Conservation (phyloP, 2,797 vertebrate genomes). For the Semotilus atromaculatus region DNA sequence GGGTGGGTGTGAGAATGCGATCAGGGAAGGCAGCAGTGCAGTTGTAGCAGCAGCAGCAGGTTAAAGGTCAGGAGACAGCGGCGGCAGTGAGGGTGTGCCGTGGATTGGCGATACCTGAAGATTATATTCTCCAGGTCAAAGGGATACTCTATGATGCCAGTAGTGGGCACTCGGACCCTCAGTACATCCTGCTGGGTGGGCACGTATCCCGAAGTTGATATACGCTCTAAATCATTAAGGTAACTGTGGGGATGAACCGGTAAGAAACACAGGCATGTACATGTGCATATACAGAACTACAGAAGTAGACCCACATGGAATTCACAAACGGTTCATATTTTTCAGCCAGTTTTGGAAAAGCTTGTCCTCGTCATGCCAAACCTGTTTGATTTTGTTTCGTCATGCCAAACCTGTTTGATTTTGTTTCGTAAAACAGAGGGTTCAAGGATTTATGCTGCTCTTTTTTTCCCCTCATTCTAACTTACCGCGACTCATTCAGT, state of each 20-base stretch:
- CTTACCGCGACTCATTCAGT: background rate
- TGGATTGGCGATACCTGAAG: slow-evolving; percentile 78
- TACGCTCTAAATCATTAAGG: slow-evolving; percentile 76
- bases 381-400: background rate
- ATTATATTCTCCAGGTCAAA: slow-evolving; percentile 82
- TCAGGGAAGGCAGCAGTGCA: slow-evolving; percentile 63
- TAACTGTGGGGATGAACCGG: slow-evolving; percentile 72
- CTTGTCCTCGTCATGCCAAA: background rate
- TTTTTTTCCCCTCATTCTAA: background rate
- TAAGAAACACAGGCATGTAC: slow-evolving; percentile 60
- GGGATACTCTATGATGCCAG: slow-evolving; percentile 82
- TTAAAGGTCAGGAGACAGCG: slow-evolving; percentile 59
- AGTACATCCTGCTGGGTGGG: slow-evolving; percentile 81
- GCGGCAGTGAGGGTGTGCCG: slow-evolving; percentile 60
- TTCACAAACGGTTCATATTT: background rate
- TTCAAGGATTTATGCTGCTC: background rate
- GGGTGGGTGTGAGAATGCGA: slow-evolving; percentile 66
- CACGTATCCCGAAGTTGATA: slow-evolving; percentile 70
- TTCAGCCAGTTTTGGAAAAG: background rate
- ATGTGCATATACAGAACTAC: slow-evolving; percentile 51
- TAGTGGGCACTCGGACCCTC: slow-evolving; percentile 80
- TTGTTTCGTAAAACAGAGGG: background rate
- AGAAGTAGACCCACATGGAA: slow-evolving; percentile 26
- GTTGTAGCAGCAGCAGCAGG: slow-evolving; percentile 61
- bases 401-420: background rate